Evolutionary conservation across 2,888 invertebrate genomes (phyloP), one percentile per base, ranked within the genome.

Genomic region (Cantharis flavilabris): DNA sequence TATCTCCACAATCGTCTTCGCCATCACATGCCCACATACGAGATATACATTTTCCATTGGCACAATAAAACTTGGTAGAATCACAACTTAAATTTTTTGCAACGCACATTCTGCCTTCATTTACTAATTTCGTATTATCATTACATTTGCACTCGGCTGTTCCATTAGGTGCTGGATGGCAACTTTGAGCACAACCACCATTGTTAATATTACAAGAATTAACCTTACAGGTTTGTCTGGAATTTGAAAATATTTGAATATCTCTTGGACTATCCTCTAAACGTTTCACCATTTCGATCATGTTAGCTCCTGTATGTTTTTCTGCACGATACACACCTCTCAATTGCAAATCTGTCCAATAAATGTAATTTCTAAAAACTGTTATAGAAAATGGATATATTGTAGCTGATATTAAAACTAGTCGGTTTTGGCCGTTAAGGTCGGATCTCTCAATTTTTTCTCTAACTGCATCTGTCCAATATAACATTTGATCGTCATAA

Each of bases 391-490:
- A 98, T 0, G 98, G 98, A 90, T 98, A 98, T 75, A 98, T 97
- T 0, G 97, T 97, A 0, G 97, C 97, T 0, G 95, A 93, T 30
- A 98, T 93, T 1, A 97, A 88, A 0, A 96, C 91, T 88, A 98
- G 96, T 70, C 99, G 90, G 78, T 95, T 94, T 62, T 92, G 92
- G 1, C 99, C 99, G 85, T 97, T 95, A 69, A 98, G 89, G 86
- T 95, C 94, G 0, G 97, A 94, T 33, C 98, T 90, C 89, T 99
- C 99, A 80, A 99, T 98, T 87, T 97, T 97, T 86, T 98, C 97
- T 20, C 96, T 90, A 0, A 97, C 96, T 0, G 98, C 98, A 87
- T 99, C 99, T 0, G 98, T 98, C 99, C 99, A 99, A 86, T 98
- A 99, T 0, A 97, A 88, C 92, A 94, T 96, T 30, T 93, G 92